phyloP scores from a whole-genome alignment of 2,888 invertebrate genomes.

The Invenusta paracnida region DNA sequence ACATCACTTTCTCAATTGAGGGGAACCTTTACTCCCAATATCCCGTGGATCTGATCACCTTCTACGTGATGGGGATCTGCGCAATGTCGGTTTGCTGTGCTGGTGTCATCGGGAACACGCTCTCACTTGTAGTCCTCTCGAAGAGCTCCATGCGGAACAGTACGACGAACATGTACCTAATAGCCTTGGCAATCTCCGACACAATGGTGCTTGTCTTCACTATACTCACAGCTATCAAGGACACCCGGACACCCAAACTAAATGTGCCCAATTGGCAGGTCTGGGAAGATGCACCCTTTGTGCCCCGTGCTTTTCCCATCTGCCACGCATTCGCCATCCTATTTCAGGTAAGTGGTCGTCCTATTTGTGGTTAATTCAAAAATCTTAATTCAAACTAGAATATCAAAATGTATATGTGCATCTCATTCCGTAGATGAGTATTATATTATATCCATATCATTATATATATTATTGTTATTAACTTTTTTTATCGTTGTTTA shows the following conservation, averaged over 20 bases:
- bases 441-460: no score
- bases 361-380: no score
- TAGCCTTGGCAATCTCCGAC: conserved; percentile 57
- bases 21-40: background rate
- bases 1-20: background rate
- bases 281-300: conserved; percentile 48
- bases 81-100: background rate
- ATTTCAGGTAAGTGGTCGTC: conserved; percentile 56
- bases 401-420: no score
- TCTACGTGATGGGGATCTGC: background rate
- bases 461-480: no score
- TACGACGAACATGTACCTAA: conserved; percentile 58
- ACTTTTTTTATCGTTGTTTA: no score
- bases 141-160: conserved; percentile 52
- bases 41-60: background rate
- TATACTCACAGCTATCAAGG: conserved; percentile 52
- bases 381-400: no score
- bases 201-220: conserved; percentile 54
- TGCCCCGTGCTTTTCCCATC: conserved; percentile 50
- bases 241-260: conserved; percentile 46
- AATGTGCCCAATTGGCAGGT: conserved; percentile 37
- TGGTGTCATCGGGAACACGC: conserved; percentile 57
- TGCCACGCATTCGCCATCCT: conserved; percentile 57
- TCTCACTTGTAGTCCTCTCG: conserved; percentile 56
- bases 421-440: no score